A percentile compares a stretch with the other conserved stretches of the same genome.
Conservation (phyloP, 2,888 invertebrate species). For the Homarus gammarus region DNA sequence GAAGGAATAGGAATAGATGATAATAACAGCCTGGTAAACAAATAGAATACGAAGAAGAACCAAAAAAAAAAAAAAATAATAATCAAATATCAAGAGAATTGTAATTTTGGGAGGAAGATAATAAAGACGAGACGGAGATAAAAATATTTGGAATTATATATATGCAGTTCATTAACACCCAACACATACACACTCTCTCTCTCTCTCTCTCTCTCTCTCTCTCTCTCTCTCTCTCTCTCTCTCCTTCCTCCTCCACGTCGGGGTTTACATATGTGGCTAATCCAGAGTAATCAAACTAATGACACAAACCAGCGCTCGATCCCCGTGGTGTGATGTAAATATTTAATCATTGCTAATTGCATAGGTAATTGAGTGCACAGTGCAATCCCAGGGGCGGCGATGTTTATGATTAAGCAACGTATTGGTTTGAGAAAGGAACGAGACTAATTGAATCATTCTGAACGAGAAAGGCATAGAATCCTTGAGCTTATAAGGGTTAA, state of each 20-base stretch:
- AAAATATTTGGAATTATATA: background rate
- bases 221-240: background rate
- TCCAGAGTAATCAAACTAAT: slow-evolving; percentile 59
- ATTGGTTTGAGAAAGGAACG: slow-evolving; percentile 63
- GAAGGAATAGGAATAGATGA: no score
- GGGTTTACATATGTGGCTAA: slow-evolving; percentile 48
- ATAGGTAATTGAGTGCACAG: slow-evolving; percentile 56
- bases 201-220: background rate
- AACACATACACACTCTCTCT: no score
- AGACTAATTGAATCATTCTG: slow-evolving; percentile 50
- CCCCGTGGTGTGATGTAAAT: slow-evolving; percentile 55
- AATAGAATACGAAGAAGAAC: background rate
- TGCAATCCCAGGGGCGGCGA: slow-evolving; percentile 48
- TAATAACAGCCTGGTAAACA: no score
- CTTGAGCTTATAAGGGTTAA: background rate
- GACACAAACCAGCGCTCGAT: slow-evolving; percentile 48
- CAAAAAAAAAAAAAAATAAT: background rate
- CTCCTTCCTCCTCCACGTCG: background rate
- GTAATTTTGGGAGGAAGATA: background rate
- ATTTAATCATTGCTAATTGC: slow-evolving; percentile 63
- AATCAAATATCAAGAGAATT: background rate
- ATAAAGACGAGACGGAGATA: slow-evolving; percentile 14
- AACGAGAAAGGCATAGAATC: slow-evolving; percentile 12
- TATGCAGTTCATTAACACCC: slow-evolving; percentile 48
- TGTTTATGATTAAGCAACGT: slow-evolving; percentile 57